Evolutionary conservation across 2,888 invertebrate genomes (phyloP), one percentile per base, ranked within the genome.

Genomic region (Hyalella azteca): DNA sequence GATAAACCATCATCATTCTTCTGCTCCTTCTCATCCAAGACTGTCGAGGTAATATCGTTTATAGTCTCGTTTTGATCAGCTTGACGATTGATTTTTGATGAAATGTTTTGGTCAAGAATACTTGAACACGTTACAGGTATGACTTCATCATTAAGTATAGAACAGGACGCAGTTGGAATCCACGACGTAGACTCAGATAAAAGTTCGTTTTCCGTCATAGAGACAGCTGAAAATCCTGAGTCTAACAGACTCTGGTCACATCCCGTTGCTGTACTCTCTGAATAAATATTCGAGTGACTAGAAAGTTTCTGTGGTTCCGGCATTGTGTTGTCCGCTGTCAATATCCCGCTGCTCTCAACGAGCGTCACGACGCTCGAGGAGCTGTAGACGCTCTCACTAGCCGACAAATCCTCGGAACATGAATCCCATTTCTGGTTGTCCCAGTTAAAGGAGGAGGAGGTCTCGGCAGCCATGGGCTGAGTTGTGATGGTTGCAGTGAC

Each of bases 341-440:
- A 54, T 26, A 54, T 54, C n/a, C 36, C 7, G 36, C 66, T 66
- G 7, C 66, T 36, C 19, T 77, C 80, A 3, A 77, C 73, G 36
- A 77, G 80, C 26, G 77, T 80, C n/a, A 77, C 77, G 19, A 77
- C 77, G 36, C 77, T 80, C 1, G 80, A 80, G n/a, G 77, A 73
- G 39, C 80, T 80, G 48, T 80, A 77, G 2, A 80, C 41, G 40
- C 80, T 80, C 36, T 80, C 80, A 48, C 77, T 80, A 11, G 73
- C 77, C 1, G 80, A 80, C 26, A 49, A 48, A 40, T 80, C 80
- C 32, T 80, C 80, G 2, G 80, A 80, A 45, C 77, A 60, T 4
- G 49, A 49, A 39, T 80, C 80, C 22, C 73, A 26, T n/a, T 80
- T 77, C 26, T 49, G 66, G 32, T 48, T 36, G 9, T 66, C 66